Percentiles rank a stretch among this genome's conserved stretches.
phyloP scores from a whole-genome alignment of 1,140 invertebrate species.

The Caenorhabditis latens region DNA sequence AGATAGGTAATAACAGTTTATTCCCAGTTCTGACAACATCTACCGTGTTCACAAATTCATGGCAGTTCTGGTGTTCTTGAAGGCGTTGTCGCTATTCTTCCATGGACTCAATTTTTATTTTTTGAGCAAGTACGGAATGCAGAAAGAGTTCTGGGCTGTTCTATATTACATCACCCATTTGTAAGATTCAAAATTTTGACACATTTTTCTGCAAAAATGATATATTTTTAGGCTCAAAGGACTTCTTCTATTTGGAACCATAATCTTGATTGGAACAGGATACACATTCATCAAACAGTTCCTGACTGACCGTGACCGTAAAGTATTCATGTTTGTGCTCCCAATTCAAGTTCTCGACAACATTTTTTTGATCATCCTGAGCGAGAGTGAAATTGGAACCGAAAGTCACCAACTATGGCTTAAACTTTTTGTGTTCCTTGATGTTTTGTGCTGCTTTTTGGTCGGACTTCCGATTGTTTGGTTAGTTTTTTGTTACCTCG shows the following conservation, averaged over 20 bases:
- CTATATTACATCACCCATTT: constrained; percentile 96
- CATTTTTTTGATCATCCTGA: constrained; percentile 95
- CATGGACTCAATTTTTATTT: constrained; percentile 97
- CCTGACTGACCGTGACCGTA: constrained; percentile 93
- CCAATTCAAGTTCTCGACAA: constrained; percentile 87
- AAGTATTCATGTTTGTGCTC: constrained; percentile 98
- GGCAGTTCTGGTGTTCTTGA: constrained; percentile 88
- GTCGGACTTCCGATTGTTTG: constrained; percentile 95
- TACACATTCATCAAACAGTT: constrained; percentile 99
- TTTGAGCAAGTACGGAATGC: constrained; percentile 91
- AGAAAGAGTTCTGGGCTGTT: constrained; percentile 96
- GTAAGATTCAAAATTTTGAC: constrained; percentile 80
- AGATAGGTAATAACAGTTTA: constrained; percentile 8
- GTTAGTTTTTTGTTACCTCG: constrained; percentile 78
- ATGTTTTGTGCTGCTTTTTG: constrained; percentile 95
- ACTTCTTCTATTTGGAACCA: constrained; percentile 93
- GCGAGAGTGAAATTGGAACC: constrained; percentile 95
- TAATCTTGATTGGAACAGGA: constrained; percentile 95
- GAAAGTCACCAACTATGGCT: constrained; percentile 90
- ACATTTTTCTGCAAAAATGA: background rate
- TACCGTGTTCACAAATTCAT: constrained; percentile 98
- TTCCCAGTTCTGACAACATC: constrained; percentile 83
- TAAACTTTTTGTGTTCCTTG: constrained; percentile 92
- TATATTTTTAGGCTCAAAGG: constrained; percentile 84
- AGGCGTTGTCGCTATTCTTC: constrained; percentile 88